Conservation (phyloP, 2,888 invertebrate genomes). For the Patella depressa region DNA sequence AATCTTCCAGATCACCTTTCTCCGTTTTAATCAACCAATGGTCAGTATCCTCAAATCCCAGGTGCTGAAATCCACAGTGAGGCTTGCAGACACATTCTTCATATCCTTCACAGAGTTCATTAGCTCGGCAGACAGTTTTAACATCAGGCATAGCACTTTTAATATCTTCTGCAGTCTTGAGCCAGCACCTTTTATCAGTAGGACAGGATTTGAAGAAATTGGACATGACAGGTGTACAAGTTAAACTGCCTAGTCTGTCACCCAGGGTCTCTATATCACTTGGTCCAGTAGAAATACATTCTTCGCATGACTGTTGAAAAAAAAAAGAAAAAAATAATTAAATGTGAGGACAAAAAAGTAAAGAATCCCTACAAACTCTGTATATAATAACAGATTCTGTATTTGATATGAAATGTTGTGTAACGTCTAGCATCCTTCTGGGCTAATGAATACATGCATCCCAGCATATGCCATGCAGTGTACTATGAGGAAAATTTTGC, state of each 20-base stretch:
- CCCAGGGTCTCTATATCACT: conserved; percentile 42
- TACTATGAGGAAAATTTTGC: no score
- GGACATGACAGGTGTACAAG: background rate
- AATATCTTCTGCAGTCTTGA: background rate
- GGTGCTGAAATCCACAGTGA: conserved; percentile 18
- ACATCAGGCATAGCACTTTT: conserved; percentile 7
- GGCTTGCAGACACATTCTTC: conserved; percentile 29
- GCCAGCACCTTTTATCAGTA: conserved; percentile 12
- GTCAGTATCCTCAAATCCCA: background rate
- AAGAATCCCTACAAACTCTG: no score
- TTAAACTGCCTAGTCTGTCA: conserved; percentile 11
- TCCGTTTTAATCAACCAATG: conserved; percentile 15
- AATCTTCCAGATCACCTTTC: conserved; percentile 25
- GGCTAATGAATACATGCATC: no score
- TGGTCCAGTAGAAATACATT: conserved; percentile 16
- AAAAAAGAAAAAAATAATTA: no score
- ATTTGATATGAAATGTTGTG: no score
- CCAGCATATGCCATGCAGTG: no score
- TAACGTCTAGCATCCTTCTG: no score
- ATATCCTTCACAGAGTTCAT: conserved; percentile 27
- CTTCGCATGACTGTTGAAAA: background rate
- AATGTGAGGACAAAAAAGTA: no score
- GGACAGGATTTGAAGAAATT: background rate
- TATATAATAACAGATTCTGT: no score
- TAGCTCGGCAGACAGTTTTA: conserved; percentile 27